Base-by-base conservation (phyloP, 2,888 invertebrate species). In the Tigriopus californicus region DNA sequence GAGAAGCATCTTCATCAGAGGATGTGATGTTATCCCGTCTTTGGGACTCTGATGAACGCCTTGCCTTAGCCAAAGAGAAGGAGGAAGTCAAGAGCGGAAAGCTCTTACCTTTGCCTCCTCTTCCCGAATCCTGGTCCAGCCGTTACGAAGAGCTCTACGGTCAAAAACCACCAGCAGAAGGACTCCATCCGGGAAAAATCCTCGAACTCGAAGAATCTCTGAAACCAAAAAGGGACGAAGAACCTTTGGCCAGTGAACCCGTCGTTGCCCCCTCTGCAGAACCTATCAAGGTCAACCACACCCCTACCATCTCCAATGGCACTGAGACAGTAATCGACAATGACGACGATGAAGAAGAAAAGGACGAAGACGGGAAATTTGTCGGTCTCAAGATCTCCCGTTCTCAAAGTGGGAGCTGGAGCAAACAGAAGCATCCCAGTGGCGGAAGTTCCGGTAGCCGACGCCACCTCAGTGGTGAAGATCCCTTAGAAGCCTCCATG, bases 11-110 rank as follows among this genome's bases (percentile, higher is more conserved):
- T 64, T 82, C 84, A 1, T 81, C 84, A 1, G 86, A 86, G 70
- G 70, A 80, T 61, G 80, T 85, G 73, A 82, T 85, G 80, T 74
- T 86, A 62, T 81, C 84, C 66, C 75, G 83, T 60, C 76, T 83
- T 70, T 79, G 83, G 68, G 77, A 83, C 51, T 76, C 80, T 18
- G 85, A 85, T 66, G 80, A 85, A 62, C 79, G 80, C 65, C 76
- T 75, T 62, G 76, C 79, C 61, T 71, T 85, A 51, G 77, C 61
- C 41, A 61, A 59, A 41, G 63, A 64, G 20, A 63, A 63, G n/a
- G 59, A 25, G 40, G 63, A 63, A 10, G 61, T 61, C 6, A 61
- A 61, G 15, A 60, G 40, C 48, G 63, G 62, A 5, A 62, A 63
- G 18, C 15, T 54, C 6, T 18, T 41, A 1, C 13, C 33, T 40